A percentile compares a stretch with the other conserved stretches of the same genome.
Evolutionary conservation across 2,113 vertebrate genomes (phyloP).

Genomic region (Nerophis ophidion): DNA sequence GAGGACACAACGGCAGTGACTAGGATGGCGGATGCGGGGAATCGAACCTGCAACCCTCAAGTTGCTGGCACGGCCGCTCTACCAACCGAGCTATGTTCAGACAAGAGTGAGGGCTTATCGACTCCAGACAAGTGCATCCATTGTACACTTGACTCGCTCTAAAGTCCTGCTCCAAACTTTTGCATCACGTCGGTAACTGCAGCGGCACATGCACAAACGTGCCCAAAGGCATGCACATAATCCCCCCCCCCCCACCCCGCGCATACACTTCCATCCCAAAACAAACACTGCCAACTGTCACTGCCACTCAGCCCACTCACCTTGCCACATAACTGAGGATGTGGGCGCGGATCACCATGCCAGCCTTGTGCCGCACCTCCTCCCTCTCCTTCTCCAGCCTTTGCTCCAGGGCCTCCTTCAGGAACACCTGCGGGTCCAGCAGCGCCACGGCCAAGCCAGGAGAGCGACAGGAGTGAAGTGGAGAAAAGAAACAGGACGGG

Average conservation of each 20-base stretch:
- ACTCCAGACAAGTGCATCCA: neutral
- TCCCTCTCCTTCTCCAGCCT: conserved; percentile 88
- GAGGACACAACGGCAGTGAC: too few relatives aligned
- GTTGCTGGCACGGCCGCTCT: too few relatives aligned
- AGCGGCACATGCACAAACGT: conserved; percentile 19
- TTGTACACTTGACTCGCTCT: neutral
- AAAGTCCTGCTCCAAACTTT: conserved; percentile 1
- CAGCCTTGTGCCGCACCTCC: conserved; percentile 81
- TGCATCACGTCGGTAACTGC: neutral
- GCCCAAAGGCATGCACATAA: conserved; percentile 31
- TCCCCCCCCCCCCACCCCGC: neutral
- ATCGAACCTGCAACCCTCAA: too few relatives aligned
- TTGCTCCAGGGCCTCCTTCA: conserved; percentile 91
- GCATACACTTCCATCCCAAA: conserved; percentile 43
- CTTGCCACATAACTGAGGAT: conserved; percentile 92
- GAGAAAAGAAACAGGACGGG: conserved; percentile 27
- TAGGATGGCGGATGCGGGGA: too few relatives aligned
- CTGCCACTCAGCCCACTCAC: conserved; percentile 69
- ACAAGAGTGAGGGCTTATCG: conserved; percentile 13
- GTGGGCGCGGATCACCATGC: conserved; percentile 86
- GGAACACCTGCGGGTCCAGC: conserved; percentile 80
- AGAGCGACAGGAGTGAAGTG: conserved; percentile 1
- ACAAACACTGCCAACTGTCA: conserved; percentile 60
- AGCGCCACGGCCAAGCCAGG: conserved; percentile 39
- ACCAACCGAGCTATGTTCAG: too few relatives aligned